phyloP scores from a whole-genome alignment of 2,888 invertebrate genomes.

The Drosophila falleni region DNA sequence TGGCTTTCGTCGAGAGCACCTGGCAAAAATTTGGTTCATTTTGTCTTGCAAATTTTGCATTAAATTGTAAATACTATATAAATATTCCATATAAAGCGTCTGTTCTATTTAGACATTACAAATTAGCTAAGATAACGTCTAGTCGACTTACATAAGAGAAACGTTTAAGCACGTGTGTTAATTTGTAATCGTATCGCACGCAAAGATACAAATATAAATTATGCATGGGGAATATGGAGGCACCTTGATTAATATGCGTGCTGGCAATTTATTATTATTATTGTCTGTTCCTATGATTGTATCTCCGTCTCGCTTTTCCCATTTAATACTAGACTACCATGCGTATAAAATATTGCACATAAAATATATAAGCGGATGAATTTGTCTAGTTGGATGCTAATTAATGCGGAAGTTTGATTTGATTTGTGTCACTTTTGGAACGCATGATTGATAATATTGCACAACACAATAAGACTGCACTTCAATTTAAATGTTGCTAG shows the following conservation, averaged over 20 bases:
- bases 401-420: conserved; percentile 65
- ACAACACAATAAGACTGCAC: conserved; percentile 12
- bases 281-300: conserved; percentile 17
- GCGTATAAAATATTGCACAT: conserved; percentile 42
- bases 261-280: conserved; percentile 62
- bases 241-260: conserved; percentile 68
- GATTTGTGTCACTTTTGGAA: conserved; percentile 40
- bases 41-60: conserved; percentile 26
- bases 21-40: conserved; percentile 26
- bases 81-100: neutral
- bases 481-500: conserved; percentile 9
- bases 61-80: conserved; percentile 20
- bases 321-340: conserved; percentile 11
- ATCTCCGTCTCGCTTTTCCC: neutral
- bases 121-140: conserved; percentile 13
- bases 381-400: conserved; percentile 58
- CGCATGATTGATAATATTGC: neutral
- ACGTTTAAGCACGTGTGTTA: conserved; percentile 15
- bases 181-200: conserved; percentile 16
- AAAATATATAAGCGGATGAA: conserved; percentile 47
- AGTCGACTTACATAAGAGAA: neutral
- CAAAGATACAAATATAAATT: conserved; percentile 32
- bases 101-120: conserved; percentile 2
- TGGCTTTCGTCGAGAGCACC: conserved; percentile 12
- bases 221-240: conserved; percentile 20